phyloP scores from a whole-genome alignment of 1,140 invertebrate species.

The Monochamus saltuarius region DNA sequence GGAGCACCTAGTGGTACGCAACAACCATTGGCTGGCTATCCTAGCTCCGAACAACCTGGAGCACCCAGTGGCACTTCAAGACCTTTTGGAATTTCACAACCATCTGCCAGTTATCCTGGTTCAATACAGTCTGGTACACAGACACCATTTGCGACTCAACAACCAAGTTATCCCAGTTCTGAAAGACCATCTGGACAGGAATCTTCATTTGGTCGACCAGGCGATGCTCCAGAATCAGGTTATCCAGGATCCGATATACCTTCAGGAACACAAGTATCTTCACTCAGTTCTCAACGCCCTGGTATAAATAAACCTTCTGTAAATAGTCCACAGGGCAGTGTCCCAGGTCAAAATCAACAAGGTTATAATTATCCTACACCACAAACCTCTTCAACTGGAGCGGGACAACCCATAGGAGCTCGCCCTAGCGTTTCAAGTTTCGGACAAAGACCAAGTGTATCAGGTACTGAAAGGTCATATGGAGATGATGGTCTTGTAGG shows the following conservation, averaged over 20 bases:
- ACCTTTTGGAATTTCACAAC: constrained; percentile 8
- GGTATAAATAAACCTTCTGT: too few relatives aligned
- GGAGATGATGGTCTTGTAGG: neutral
- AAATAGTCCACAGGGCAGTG: constrained; percentile 20
- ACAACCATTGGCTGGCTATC: constrained; percentile 8
- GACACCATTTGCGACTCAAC: neutral
- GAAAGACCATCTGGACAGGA: constrained; percentile 35
- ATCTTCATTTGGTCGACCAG: too few relatives aligned
- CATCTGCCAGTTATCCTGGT: too few relatives aligned
- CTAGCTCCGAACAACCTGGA: constrained; percentile 19
- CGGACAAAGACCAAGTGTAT: too few relatives aligned
- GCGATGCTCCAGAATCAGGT: constrained; percentile 15
- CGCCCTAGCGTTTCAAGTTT: too few relatives aligned
- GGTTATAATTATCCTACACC: constrained; percentile 27
- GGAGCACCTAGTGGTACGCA: neutral
- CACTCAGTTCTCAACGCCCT: too few relatives aligned
- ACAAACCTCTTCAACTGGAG: constrained; percentile 10
- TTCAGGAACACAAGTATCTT: constrained; percentile 13
- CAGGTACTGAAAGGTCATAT: too few relatives aligned
- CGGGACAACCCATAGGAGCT: constrained; percentile 53
- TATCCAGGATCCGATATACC: constrained; percentile 28
- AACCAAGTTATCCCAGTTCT: constrained; percentile 29
- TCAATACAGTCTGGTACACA: constrained; percentile 17
- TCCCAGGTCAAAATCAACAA: constrained; percentile 27
- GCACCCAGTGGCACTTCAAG: constrained; percentile 18